These are phyloP conservation scores for Deroplatys truncata DNA, from an alignment of 2,888 invertebrate genomes.

Conservation along the genomic window DNA sequence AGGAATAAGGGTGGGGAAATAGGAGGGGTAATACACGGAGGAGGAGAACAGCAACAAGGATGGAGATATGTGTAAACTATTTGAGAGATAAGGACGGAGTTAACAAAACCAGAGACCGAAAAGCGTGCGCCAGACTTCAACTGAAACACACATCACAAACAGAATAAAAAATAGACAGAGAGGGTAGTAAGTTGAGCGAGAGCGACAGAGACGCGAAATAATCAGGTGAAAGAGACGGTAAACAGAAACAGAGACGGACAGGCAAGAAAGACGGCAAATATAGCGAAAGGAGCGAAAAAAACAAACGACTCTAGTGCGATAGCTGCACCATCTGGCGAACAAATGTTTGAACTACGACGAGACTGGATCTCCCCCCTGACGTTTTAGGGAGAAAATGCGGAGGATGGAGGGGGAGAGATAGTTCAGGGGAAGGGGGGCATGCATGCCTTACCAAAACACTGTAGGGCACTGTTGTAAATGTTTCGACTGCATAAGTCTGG, in stretches of 20 bases:
- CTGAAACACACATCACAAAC: not conserved
- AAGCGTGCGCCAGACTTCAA: not conserved
- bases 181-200: not conserved
- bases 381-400: slow-evolving; percentile 7
- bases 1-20: not conserved
- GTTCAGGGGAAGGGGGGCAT: slow-evolving; percentile 35
- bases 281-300: not conserved
- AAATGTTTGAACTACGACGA: slow-evolving; percentile 21
- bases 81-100: not conserved
- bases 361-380: not conserved
- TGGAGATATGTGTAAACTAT: not conserved
- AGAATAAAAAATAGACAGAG: not conserved
- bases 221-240: not conserved
- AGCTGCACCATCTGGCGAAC: slow-evolving; percentile 21
- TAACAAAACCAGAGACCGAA: not conserved
- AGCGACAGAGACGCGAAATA: not conserved
- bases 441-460: not conserved
- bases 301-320: slow-evolving; percentile 6
- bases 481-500: not conserved
- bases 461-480: not conserved
- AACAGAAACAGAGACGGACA: not conserved
- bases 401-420: slow-evolving; percentile 36
- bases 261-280: not conserved
- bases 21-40: not conserved
- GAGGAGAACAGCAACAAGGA: not conserved